Evolutionary conservation across 2,888 invertebrate genomes (phyloP).

Genomic region (Zele albiditarsus): DNA sequence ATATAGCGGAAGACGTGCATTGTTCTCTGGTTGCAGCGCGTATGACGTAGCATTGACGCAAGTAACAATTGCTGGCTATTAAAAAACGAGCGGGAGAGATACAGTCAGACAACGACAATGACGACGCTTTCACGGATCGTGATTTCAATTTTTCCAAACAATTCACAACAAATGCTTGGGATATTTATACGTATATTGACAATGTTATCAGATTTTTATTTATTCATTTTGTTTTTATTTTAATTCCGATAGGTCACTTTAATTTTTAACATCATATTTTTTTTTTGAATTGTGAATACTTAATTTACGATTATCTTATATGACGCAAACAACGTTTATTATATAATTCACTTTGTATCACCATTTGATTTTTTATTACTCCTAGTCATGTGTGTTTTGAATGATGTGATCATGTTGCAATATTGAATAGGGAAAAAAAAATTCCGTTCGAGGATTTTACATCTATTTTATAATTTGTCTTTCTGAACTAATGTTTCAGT

Average conservation of each 20-base stretch:
- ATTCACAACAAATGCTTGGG: background rate
- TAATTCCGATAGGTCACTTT: too few relatives aligned
- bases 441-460: background rate
- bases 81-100: slow-evolving; percentile 50
- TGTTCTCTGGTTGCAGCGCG: slow-evolving; percentile 19
- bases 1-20: slow-evolving; percentile 9
- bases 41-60: slow-evolving; percentile 66
- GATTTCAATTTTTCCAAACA: background rate
- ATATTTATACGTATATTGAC: too few relatives aligned
- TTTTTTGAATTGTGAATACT: too few relatives aligned
- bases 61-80: slow-evolving; percentile 65
- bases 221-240: too few relatives aligned
- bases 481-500: slow-evolving; percentile 47
- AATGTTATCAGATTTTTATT: too few relatives aligned
- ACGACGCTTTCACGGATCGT: background rate
- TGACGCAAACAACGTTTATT: too few relatives aligned
- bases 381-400: too few relatives aligned
- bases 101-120: slow-evolving; percentile 24
- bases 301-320: too few relatives aligned
- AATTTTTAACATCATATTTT: too few relatives aligned
- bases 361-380: too few relatives aligned
- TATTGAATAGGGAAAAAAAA: background rate
- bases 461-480: background rate
- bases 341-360: too few relatives aligned
- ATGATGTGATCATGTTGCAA: too few relatives aligned